Conservation (phyloP, 2,113 vertebrate genomes). For the Aegypius monachus region DNA sequence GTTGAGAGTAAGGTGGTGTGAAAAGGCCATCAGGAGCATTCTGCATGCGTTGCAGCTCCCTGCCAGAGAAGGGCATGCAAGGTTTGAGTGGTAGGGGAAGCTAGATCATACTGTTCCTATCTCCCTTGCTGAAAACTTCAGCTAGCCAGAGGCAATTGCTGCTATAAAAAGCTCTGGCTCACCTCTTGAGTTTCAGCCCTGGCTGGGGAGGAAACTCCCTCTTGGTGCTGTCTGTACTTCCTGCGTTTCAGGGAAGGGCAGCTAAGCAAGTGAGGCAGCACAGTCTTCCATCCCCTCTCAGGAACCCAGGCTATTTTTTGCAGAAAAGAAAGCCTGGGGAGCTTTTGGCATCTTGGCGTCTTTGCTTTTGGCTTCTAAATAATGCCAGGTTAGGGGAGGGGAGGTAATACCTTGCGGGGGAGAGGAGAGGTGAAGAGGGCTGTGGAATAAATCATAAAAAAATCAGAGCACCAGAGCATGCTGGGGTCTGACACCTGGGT, state of each 20-base stretch:
- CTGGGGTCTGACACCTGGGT: background rate
- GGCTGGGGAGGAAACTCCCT: background rate
- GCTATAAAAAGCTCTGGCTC: background rate
- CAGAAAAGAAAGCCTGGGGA: background rate
- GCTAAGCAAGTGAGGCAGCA: rapidly evolving
- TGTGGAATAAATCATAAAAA: background rate
- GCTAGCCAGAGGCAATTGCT: background rate
- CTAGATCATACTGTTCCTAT: background rate
- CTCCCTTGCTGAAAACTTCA: background rate
- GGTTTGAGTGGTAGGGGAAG: background rate
- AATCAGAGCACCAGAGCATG: background rate
- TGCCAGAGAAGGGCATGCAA: background rate
- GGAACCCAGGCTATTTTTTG: background rate
- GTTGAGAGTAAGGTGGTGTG: background rate
- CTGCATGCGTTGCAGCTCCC: background rate
- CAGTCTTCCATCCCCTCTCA: background rate
- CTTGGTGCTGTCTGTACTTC: background rate
- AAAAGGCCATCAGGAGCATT: background rate
- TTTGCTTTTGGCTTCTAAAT: background rate
- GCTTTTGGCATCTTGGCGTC: background rate
- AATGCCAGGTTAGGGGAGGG: background rate
- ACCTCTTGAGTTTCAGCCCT: background rate
- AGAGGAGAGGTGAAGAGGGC: background rate
- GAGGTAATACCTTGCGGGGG: background rate
- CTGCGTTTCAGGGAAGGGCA: background rate